These are phyloP conservation scores for Panonychus citri DNA, from an alignment of 1,140 invertebrate genomes.

Conservation along the genomic window DNA sequence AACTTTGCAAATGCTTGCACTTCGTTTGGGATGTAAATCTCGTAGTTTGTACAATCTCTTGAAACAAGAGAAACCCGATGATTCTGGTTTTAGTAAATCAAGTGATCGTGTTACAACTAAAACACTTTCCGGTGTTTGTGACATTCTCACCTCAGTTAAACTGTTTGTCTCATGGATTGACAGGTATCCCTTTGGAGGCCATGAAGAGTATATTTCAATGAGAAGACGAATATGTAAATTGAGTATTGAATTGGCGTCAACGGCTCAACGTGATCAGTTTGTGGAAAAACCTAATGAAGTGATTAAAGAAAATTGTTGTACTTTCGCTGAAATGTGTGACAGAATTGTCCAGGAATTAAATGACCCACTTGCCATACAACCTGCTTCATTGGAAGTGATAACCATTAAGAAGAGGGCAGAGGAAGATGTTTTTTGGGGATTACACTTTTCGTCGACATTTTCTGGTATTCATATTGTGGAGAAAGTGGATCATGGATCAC, in stretches of 20 bases:
- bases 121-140: constrained; percentile 54
- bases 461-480: constrained; percentile 63
- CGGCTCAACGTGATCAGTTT: constrained; percentile 60
- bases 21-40: constrained; percentile 57
- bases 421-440: constrained; percentile 39
- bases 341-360: constrained; percentile 60
- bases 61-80: constrained; percentile 4
- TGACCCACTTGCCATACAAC: constrained; percentile 68
- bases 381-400: constrained; percentile 57
- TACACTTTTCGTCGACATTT: constrained; percentile 43
- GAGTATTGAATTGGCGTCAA: constrained; percentile 58
- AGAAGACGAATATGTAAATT: constrained; percentile 46
- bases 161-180: constrained; percentile 66
- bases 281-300: constrained; percentile 49
- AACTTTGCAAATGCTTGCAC: constrained; percentile 62
- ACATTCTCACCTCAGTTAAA: constrained; percentile 57
- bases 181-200: constrained; percentile 40
- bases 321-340: constrained; percentile 51
- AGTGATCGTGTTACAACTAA: constrained; percentile 42
- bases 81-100: constrained; percentile 12
- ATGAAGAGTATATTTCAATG: constrained; percentile 39
- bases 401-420: constrained; percentile 42
- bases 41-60: constrained; percentile 49
- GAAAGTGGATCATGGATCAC: constrained; percentile 41
- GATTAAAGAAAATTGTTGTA: constrained; percentile 30